Percentiles rank a stretch among this genome's conserved stretches.
These are phyloP conservation scores for Pseudocheirus occidentalis DNA, from an alignment of 2,797 vertebrate genomes.

Conservation along the genomic window DNA sequence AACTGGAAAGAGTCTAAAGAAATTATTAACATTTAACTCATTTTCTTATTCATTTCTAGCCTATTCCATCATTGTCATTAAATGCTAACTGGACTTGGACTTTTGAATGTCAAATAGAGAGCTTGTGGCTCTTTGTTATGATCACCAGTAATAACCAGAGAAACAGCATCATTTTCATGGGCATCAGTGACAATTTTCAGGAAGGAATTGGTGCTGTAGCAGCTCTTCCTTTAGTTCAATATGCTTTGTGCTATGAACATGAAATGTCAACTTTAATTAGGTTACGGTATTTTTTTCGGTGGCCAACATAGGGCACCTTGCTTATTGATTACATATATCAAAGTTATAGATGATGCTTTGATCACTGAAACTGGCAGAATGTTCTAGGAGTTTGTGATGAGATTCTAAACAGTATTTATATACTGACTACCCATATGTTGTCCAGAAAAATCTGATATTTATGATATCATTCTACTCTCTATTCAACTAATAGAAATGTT, in stretches of 20 bases:
- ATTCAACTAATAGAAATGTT: neutral
- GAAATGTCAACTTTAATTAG: slow-evolving; percentile 55
- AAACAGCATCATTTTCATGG: slow-evolving; percentile 63
- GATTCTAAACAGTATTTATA: slow-evolving; percentile 50
- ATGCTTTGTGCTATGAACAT: slow-evolving; percentile 54
- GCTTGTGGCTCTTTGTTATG: slow-evolving; percentile 42
- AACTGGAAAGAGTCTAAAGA: slow-evolving; percentile 50
- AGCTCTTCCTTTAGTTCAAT: slow-evolving; percentile 39
- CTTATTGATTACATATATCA: slow-evolving; percentile 65
- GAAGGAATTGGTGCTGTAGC: slow-evolving; percentile 43
- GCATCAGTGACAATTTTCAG: slow-evolving; percentile 27
- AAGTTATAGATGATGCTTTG: slow-evolving; percentile 50
- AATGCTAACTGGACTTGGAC: slow-evolving; percentile 35
- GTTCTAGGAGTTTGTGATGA: slow-evolving; percentile 34
- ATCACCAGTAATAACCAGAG: slow-evolving; percentile 60
- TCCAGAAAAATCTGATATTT: neutral
- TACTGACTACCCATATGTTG: neutral
- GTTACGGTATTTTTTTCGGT: slow-evolving; percentile 61
- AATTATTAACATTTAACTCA: slow-evolving; percentile 54
- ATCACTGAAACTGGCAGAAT: slow-evolving; percentile 46
- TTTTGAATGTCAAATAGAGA: slow-evolving; percentile 49
- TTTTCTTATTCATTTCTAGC: slow-evolving; percentile 42
- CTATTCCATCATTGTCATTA: slow-evolving; percentile 22
- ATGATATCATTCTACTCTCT: neutral
- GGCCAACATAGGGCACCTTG: slow-evolving; percentile 59